These are phyloP conservation scores for Dinocampus coccinellae DNA, from an alignment of 2,888 invertebrate genomes.

Conservation along the genomic window DNA sequence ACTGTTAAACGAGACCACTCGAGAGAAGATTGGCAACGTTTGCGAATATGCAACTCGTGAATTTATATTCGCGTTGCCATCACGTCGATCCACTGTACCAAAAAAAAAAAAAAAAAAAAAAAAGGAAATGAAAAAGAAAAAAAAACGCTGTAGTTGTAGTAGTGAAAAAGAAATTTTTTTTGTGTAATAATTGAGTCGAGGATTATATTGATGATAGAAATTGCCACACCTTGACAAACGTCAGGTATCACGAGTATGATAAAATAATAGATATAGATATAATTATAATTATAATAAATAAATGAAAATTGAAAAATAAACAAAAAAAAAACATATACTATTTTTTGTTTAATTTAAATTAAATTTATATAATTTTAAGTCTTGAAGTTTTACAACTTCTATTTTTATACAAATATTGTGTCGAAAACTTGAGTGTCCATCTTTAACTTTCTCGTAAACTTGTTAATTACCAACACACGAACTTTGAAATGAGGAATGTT, in stretches of 20 bases:
- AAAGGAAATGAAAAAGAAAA: not conserved
- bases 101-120: not conserved
- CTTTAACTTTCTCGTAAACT: not conserved
- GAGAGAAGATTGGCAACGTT: not conserved
- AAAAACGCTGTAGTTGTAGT: no score
- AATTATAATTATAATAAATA: no score
- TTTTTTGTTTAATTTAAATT: not conserved
- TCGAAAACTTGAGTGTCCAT: not conserved
- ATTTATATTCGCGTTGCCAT: not conserved
- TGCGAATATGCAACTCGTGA: not conserved
- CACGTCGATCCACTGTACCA: not conserved
- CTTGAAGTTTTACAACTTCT: not conserved
- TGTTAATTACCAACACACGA: slow-evolving; percentile 3
- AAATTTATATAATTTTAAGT: not conserved
- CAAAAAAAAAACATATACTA: not conserved
- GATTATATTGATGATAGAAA: no score
- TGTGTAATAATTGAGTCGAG: not conserved
- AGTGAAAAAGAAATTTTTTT: no score
- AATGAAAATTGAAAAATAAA: not conserved
- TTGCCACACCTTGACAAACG: no score
- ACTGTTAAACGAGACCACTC: not conserved
- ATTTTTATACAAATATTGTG: not conserved
- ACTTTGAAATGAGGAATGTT: not conserved
- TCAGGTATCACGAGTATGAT: no score
- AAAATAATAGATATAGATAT: no score